Conservation (phyloP, 2,113 vertebrate species). For the Notechis scutatus region DNA sequence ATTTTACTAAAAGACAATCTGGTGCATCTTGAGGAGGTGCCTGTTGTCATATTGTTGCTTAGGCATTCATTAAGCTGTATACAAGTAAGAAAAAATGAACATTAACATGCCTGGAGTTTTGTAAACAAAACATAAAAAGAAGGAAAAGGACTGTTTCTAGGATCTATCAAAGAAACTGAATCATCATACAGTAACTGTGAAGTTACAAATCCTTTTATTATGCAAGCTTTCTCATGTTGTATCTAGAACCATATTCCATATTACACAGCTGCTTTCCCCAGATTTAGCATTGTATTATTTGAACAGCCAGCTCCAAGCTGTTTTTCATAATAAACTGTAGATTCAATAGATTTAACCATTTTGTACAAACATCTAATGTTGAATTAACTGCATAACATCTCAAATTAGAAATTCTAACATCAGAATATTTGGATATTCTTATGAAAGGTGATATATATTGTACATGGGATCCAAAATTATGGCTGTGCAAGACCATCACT, state of each 20-base stretch:
- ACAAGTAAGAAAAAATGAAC: neutral
- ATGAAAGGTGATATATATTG: neutral
- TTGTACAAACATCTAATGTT: neutral
- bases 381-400: neutral
- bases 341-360: neutral
- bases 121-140: neutral
- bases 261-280: constrained; percentile 1
- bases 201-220: neutral
- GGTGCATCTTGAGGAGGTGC: neutral
- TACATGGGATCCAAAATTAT: neutral
- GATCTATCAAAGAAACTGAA: neutral
- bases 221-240: neutral
- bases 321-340: neutral
- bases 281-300: neutral
- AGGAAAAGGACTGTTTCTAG: neutral
- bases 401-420: neutral
- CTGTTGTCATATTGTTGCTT: neutral
- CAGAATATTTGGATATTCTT: neutral
- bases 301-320: neutral
- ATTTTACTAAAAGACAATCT: neutral
- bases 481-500: neutral
- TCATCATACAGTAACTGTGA: neutral
- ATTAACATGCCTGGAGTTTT: neutral
- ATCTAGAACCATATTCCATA: neutral
- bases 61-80: neutral